Percentiles rank a stretch among this genome's conserved stretches.
Conservation (phyloP, 1,140 invertebrate genomes). For the Nixonia krombeini region DNA sequence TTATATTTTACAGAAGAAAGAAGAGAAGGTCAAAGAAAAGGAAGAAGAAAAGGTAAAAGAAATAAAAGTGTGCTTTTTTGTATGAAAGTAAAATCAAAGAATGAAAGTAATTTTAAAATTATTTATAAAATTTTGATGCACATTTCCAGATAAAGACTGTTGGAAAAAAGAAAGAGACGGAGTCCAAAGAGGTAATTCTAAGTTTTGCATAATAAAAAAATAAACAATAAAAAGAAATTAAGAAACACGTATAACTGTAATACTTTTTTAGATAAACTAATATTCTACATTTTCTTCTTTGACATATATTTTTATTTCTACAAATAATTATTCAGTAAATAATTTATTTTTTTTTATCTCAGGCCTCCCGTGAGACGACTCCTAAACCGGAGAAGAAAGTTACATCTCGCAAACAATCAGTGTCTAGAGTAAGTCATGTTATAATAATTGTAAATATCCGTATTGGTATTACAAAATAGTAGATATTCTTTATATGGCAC, state of each 20-base stretch:
- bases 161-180: conserved; percentile 56
- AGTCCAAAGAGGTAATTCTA: conserved; percentile 53
- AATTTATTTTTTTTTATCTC: conserved; percentile 9
- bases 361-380: conserved; percentile 50
- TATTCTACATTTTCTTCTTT: too few species aligned
- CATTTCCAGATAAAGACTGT: conserved; percentile 11
- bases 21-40: conserved; percentile 60
- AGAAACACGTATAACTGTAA: too few species aligned
- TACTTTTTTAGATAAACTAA: too few species aligned
- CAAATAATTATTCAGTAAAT: not conserved
- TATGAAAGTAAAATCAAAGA: too few species aligned
- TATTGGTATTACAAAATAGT: too few species aligned
- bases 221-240: too few species aligned
- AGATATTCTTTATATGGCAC: too few species aligned
- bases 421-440: conserved; percentile 60
- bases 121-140: too few species aligned
- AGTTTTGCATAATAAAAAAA: too few species aligned
- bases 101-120: not conserved
- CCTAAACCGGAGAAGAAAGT: conserved; percentile 56
- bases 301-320: not conserved
- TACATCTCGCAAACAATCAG: conserved; percentile 56
- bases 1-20: conserved; percentile 12
- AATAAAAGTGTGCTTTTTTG: conserved; percentile 53
- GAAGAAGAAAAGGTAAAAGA: conserved; percentile 60
- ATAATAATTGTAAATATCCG: too few species aligned